phyloP scores from a whole-genome alignment of 1,140 invertebrate species.

The Bombus polaris region DNA sequence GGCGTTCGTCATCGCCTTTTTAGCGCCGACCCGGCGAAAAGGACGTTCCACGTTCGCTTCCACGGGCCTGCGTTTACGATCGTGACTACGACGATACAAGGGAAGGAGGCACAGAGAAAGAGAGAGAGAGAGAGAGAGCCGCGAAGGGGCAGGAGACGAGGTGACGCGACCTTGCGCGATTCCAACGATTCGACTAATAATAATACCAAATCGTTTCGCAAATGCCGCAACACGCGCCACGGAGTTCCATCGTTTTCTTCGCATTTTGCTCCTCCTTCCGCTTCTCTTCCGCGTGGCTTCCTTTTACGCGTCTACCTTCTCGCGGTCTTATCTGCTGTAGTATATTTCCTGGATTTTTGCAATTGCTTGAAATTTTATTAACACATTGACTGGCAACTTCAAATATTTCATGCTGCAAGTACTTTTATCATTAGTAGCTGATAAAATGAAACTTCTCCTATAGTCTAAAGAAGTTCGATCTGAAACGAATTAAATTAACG shows the following conservation, averaged over 20 bases:
- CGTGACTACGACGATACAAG: conserved; percentile 14
- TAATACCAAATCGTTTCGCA: conserved; percentile 59
- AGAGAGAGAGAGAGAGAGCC: neutral
- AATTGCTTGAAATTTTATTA: no score
- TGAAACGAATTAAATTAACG: no score
- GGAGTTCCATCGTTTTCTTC: conserved; percentile 23
- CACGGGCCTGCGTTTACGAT: conserved; percentile 32
- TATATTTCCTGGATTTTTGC: neutral
- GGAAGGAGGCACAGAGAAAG: neutral
- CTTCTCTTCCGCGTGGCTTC: conserved; percentile 16
- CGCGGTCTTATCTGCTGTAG: neutral
- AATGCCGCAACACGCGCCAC: conserved; percentile 45
- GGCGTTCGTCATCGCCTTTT: conserved; percentile 34
- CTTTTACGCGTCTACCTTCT: neutral
- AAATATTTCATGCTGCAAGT: no score
- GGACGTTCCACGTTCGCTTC: conserved; percentile 13
- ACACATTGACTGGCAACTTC: no score
- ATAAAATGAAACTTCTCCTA: no score
- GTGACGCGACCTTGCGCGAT: conserved; percentile 53
- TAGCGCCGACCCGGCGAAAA: conserved; percentile 27
- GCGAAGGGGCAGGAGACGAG: neutral
- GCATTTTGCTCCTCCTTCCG: conserved; percentile 14
- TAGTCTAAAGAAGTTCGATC: no score
- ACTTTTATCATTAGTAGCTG: no score
- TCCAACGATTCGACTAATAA: conserved; percentile 66